Evolutionary conservation across 2,888 invertebrate genomes (phyloP), one percentile per base, ranked within the genome.

Genomic region (Crocallis elinguaria): DNA sequence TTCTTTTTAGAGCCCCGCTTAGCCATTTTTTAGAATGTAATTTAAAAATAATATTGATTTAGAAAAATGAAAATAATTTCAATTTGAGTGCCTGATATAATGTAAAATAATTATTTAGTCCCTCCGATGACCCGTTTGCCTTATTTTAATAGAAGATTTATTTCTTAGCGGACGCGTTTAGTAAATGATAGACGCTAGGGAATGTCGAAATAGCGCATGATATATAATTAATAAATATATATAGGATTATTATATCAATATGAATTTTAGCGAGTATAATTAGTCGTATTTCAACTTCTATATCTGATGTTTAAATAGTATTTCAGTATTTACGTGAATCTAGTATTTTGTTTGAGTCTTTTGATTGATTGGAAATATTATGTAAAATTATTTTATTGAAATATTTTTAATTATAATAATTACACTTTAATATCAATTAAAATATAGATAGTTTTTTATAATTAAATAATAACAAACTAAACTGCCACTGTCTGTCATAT

Each of bases 111-210:
- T 86, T 86, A 66, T 86, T 89, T 85, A 73, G 71, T 88, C 90
- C 90, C 89, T 89, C 89, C 89, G 86, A 74, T 67, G 80, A 81
- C 79, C 86, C 79, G 63, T 86, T 83, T 85, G 90, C 89, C 90
- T 91, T 91, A 91, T 90, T 89, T 89, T 88, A 81, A 84, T 88
- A 88, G 88, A 70, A 37, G 14, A 54, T 73, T 79, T 59, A 75
- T 71, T 73, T 79, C 54, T 65, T 84, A 74, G 73, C 68, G 75
- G 66, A 75, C 64, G 69, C 67, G 48, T 62, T 23, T 37, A 23
- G 9, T 32, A 33, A 38, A 64, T 67, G 58, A 69, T 82, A 83
- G 81, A 68, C 68, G 78, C 77, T 84, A 86, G 82, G 8, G 9
- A 38, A 27, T 7, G 32, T 38, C 4, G 75, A 67, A 71, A 74